Evolutionary conservation across 2,113 vertebrate genomes (phyloP), one percentile per base, ranked within the genome.

Genomic region (Paracanthobrama guichenoti): DNA sequence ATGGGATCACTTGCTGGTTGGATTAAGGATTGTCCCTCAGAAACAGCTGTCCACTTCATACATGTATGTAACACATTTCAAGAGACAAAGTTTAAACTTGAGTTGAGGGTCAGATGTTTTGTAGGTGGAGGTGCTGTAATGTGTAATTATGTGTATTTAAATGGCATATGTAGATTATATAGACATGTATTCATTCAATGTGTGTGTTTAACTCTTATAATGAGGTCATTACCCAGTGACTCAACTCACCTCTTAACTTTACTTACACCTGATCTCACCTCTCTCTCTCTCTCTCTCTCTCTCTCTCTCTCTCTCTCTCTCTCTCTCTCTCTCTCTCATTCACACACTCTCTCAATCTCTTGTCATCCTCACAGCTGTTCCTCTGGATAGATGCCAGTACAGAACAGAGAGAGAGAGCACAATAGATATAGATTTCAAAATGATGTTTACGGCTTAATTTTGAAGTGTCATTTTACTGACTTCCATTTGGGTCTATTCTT

Each of bases 331-430:
- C 31, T 69, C 57, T 22, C 53, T 55, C 10, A 13, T 24, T 42
- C 28, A 3, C 6, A 11, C 50, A 14, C 31, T 20, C 57, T 2
- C 28, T 26, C 22, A n/a, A 28, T 60, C 46, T 82, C 39, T 26
- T 3, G 60, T 26, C 10, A 2, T 69, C 50, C 57, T 76, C 71
- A 50, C 31, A 82, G 73, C 81, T 59, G 50, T 88, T 86, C 86
- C 87, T 86, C 91, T 92, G 90, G 83, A 83, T 31, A 84, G 75
- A 86, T 87, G 85, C 77, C 90, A 86, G 82, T 85, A 85, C 57
- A 79, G 77, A 91, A 83, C 90, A 89, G 79, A 84, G 84, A 42
- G 84, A 42, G 60, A 83, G 55, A 79, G 5, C 35, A 18, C 80
- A 28, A 83, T 77, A 85, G 55, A 79, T 86, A 6, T 69, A 69